Evolutionary conservation across 2,888 invertebrate genomes (phyloP).

Genomic region (Portevinia maculata): DNA sequence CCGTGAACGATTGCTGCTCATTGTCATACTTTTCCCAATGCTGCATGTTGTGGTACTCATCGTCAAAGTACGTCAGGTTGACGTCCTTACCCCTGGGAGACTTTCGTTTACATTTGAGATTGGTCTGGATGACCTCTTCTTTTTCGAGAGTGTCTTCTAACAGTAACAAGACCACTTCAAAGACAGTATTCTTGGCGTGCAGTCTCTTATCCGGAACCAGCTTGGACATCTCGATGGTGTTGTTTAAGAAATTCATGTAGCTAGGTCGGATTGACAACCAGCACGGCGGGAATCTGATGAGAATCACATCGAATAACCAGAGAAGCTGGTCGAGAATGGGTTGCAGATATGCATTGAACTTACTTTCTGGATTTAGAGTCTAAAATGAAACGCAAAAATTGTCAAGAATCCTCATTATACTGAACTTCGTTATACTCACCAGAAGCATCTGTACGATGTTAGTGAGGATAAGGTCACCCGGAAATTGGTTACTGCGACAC

Average conservation of each 20-base stretch:
- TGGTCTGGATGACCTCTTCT: conserved; percentile 30
- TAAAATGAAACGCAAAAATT: conserved; percentile 45
- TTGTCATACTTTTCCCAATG: conserved; percentile 78
- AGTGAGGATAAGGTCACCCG: conserved; percentile 79
- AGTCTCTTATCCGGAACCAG: conserved; percentile 69
- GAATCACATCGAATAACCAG: conserved; percentile 77
- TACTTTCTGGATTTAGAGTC: conserved; percentile 75
- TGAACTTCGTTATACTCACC: conserved; percentile 75
- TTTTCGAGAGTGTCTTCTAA: conserved; percentile 77
- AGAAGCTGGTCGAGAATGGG: conserved; percentile 76
- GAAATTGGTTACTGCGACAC: conserved; percentile 79
- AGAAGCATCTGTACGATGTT: conserved; percentile 79
- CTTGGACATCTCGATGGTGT: conserved; percentile 74
- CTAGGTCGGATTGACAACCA: conserved; percentile 79
- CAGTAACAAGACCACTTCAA: conserved; percentile 76
- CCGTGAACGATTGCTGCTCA: conserved; percentile 75
- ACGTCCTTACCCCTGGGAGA: not conserved
- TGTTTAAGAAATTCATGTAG: conserved; percentile 77
- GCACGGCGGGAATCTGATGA: conserved; percentile 81
- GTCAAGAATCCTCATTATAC: not conserved
- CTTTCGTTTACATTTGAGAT: conserved; percentile 1
- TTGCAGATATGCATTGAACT: conserved; percentile 66
- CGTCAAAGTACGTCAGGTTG: conserved; percentile 28
- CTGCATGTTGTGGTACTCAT: conserved; percentile 76
- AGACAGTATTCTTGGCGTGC: conserved; percentile 75